Conservation (phyloP, 2,113 vertebrate genomes). For the Tursiops truncatus region DNA sequence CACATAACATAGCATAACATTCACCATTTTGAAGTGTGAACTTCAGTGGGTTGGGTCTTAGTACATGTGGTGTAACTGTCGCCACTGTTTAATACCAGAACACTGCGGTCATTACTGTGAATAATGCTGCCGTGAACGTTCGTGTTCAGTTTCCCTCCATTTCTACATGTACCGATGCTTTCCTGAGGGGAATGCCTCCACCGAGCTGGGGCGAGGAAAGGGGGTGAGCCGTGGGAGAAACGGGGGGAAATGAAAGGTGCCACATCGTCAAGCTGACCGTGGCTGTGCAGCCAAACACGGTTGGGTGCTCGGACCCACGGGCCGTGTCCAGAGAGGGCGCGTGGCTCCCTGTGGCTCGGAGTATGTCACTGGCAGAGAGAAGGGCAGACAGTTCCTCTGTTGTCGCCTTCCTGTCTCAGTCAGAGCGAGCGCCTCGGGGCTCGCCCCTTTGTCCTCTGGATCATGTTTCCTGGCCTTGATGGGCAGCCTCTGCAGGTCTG, state of each 20-base stretch:
- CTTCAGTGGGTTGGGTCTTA: neutral
- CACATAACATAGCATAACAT: neutral
- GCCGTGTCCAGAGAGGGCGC: neutral
- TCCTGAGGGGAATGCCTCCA: neutral
- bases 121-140: neutral
- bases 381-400: neutral
- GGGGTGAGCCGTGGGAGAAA: neutral
- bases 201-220: neutral
- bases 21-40: neutral
- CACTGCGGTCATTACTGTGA: neutral
- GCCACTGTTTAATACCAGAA: neutral
- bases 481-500: neutral
- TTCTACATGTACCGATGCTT: neutral
- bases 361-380: neutral
- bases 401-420: neutral
- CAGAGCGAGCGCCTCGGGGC: neutral
- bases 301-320: neutral
- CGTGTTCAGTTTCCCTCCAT: neutral
- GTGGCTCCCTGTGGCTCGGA: neutral
- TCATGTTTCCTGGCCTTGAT: neutral
- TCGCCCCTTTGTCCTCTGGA: neutral
- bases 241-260: neutral
- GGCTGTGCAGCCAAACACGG: neutral
- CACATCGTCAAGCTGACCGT: neutral
- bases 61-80: neutral